A percentile compares a stretch with the other conserved stretches of the same genome.
phyloP scores from a whole-genome alignment of 2,113 vertebrate genomes.

The Gymnocephalus cernua region DNA sequence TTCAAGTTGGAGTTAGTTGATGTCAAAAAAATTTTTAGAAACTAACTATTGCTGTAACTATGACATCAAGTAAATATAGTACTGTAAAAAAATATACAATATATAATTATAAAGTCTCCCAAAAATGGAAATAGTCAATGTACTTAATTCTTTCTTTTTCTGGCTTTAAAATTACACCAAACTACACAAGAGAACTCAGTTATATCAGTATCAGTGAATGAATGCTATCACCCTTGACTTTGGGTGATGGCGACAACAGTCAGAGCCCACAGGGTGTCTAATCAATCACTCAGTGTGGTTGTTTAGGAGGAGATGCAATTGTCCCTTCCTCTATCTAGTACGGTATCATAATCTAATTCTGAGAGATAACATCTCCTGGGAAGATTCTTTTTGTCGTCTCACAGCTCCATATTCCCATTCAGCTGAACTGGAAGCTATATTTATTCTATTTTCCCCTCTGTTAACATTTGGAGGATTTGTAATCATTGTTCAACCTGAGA shows the following conservation, averaged over 20 bases:
- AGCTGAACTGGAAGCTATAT: slow-evolving; percentile 74
- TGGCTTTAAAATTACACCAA: not conserved
- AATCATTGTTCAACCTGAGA: slow-evolving; percentile 84
- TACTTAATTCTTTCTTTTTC: not conserved
- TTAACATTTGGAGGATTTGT: slow-evolving; percentile 81
- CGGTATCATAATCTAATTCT: slow-evolving; percentile 80
- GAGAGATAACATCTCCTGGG: slow-evolving; percentile 75
- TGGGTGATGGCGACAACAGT: slow-evolving; percentile 36
- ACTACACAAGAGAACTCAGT: not conserved
- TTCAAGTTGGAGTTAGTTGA: no score
- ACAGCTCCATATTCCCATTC: slow-evolving; percentile 64
- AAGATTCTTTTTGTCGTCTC: slow-evolving; percentile 64
- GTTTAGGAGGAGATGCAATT: slow-evolving; percentile 65
- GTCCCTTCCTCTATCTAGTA: slow-evolving; percentile 65
- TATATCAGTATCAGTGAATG: not conserved
- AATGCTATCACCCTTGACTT: slow-evolving; percentile 28
- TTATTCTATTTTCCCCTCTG: slow-evolving; percentile 65
- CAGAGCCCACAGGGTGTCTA: slow-evolving; percentile 51
- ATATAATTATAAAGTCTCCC: not conserved
- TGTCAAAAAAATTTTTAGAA: no score
- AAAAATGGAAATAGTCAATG: not conserved
- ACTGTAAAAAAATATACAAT: no score
- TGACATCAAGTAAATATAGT: no score
- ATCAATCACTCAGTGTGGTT: slow-evolving; percentile 57
- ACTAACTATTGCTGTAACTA: no score